Evolutionary conservation across 2,113 vertebrate genomes (phyloP).

Genomic region (Mormyrus lacerda): DNA sequence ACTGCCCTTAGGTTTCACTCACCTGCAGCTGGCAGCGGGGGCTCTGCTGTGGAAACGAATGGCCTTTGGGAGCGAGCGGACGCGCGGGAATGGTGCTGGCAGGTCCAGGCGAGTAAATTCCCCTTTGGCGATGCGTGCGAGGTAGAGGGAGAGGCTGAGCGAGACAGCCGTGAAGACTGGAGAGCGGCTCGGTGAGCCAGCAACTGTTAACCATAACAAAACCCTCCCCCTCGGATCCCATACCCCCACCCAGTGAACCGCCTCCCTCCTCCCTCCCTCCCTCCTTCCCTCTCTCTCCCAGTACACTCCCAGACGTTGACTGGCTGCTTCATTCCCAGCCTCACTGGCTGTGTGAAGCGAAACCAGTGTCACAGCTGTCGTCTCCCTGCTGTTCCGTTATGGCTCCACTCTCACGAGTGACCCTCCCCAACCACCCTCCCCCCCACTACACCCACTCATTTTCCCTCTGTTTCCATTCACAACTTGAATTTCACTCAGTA

Average conservation of each 20-base stretch:
- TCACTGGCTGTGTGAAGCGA: constrained; percentile 31
- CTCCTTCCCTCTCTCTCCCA: constrained; percentile 26
- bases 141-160: constrained; percentile 8
- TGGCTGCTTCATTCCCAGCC: constrained; percentile 28
- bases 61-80: background rate
- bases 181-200: background rate
- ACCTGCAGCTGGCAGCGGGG: background rate
- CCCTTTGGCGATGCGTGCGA: background rate
- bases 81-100: background rate
- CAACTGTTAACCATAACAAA: constrained; percentile 42
- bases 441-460: background rate
- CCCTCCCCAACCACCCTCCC: background rate
- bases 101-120: background rate
- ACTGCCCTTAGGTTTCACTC: background rate
- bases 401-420: background rate
- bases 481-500: background rate
- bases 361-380: background rate
- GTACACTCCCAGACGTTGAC: constrained; percentile 29
- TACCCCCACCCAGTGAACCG: constrained; percentile 17
- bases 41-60: background rate
- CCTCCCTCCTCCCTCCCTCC: constrained; percentile 6
- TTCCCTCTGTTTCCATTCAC: background rate
- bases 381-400: background rate
- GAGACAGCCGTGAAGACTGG: background rate
- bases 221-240: background rate